A percentile compares a stretch with the other conserved stretches of the same genome.
These are phyloP conservation scores for Lagria hirta DNA, from an alignment of 2,888 invertebrate genomes.

Conservation along the genomic window DNA sequence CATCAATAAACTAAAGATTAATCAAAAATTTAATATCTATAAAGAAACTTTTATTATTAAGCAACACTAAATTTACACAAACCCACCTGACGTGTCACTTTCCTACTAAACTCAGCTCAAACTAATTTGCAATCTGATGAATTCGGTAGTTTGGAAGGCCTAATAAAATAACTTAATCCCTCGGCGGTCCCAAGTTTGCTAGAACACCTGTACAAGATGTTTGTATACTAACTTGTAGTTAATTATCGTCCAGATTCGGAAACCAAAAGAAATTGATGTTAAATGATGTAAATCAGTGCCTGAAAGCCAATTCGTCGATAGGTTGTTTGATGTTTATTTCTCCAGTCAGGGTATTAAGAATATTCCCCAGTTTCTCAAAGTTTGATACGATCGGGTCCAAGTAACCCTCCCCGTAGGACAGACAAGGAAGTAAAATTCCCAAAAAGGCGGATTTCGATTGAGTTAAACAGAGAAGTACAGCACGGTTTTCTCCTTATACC, in stretches of 20 bases:
- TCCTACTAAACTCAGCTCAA: too few species aligned
- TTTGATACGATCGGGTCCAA: slow-evolving; percentile 20
- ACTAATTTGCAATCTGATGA: too few species aligned
- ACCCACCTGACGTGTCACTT: too few species aligned
- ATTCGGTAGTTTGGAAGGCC: too few species aligned
- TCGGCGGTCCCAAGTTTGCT: too few species aligned
- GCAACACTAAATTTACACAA: too few species aligned
- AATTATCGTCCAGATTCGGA: not conserved
- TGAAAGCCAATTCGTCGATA: slow-evolving; percentile 11
- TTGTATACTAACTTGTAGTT: too few species aligned
- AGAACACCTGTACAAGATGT: too few species aligned
- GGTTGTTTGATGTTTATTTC: slow-evolving; percentile 21
- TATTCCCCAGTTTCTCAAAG: slow-evolving; percentile 17
- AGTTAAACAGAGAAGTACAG: slow-evolving; percentile 3
- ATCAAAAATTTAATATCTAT: too few species aligned
- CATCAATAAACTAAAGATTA: too few species aligned
- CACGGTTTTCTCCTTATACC: slow-evolving; percentile 6
- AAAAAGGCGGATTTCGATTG: slow-evolving; percentile 1
- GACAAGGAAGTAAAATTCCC: not conserved
- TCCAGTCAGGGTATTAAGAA: slow-evolving; percentile 18
- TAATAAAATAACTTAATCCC: too few species aligned
- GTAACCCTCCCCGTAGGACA: not conserved
- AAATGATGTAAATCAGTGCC: slow-evolving; percentile 14
- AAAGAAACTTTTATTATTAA: too few species aligned
- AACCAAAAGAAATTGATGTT: slow-evolving; percentile 6